Percentiles rank a stretch among this genome's conserved stretches.
Conservation (phyloP, 2,113 vertebrate species). For the Heptranchias perlo region DNA sequence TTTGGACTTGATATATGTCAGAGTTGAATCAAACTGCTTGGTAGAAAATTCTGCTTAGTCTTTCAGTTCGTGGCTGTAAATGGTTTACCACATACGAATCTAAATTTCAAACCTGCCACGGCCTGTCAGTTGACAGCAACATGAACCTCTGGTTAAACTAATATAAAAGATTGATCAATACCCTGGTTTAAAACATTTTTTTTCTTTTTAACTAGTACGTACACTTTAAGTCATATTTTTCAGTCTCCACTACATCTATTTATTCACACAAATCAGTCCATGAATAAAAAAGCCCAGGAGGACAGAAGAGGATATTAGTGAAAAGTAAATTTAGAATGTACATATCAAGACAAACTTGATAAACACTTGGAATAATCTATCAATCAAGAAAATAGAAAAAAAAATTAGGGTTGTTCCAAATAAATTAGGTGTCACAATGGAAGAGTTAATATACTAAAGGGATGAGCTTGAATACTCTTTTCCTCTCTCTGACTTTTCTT, state of each 20-base stretch:
- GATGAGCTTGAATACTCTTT: background rate
- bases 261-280: background rate
- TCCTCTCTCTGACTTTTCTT: background rate
- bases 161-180: background rate
- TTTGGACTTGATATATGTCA: background rate
- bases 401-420: background rate
- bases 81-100: background rate
- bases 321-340: background rate
- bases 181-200: background rate
- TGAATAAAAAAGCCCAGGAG: no score
- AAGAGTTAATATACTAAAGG: background rate
- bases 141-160: background rate
- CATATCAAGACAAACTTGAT: background rate
- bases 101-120: background rate
- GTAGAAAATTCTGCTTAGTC: constrained; percentile 4
- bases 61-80: background rate
- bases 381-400: background rate
- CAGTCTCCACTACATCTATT: background rate
- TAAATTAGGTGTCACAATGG: background rate
- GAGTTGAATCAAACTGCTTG: background rate
- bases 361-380: background rate
- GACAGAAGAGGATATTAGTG: background rate
- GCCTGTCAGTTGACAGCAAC: no score
- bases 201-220: background rate
- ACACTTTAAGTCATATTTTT: background rate